Conservation (phyloP, 2,113 vertebrate species). For the Thamnophis sirtalis region DNA sequence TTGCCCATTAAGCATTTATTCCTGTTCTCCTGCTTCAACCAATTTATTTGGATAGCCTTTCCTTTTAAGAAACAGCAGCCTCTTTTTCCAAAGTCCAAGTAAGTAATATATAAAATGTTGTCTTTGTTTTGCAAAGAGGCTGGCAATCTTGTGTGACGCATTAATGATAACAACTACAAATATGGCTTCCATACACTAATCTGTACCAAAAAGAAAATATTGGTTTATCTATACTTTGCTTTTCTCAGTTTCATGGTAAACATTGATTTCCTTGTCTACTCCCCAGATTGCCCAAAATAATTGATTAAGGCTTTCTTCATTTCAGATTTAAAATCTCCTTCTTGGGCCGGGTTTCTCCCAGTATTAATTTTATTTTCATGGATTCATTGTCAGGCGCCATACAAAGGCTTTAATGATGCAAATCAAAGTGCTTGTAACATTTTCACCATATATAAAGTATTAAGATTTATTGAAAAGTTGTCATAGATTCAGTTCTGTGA, state of each 20-base stretch:
- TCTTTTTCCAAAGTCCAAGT: not conserved
- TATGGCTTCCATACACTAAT: not conserved
- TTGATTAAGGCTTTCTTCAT: not conserved
- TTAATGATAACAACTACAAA: not conserved
- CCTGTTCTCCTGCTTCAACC: not conserved
- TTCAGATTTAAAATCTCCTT: not conserved
- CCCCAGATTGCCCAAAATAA: not conserved
- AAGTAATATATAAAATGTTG: slow-evolving; percentile 14
- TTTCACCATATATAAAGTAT: not conserved
- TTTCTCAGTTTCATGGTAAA: not conserved
- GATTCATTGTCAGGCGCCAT: not conserved
- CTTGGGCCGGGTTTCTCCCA: not conserved
- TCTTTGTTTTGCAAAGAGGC: not conserved
- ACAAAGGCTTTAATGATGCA: not conserved
- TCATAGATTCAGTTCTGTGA: not conserved
- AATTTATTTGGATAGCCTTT: not conserved
- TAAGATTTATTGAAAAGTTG: not conserved
- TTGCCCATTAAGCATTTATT: slow-evolving; percentile 13
- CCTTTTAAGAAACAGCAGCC: not conserved
- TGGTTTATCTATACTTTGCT: not conserved
- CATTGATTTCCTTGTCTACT: not conserved
- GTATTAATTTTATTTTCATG: not conserved
- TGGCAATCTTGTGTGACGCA: not conserved
- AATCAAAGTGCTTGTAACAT: not conserved
- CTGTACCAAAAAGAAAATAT: not conserved